Base-by-base conservation (phyloP, 2,113 vertebrate species). In the Cyprinus carpio region DNA sequence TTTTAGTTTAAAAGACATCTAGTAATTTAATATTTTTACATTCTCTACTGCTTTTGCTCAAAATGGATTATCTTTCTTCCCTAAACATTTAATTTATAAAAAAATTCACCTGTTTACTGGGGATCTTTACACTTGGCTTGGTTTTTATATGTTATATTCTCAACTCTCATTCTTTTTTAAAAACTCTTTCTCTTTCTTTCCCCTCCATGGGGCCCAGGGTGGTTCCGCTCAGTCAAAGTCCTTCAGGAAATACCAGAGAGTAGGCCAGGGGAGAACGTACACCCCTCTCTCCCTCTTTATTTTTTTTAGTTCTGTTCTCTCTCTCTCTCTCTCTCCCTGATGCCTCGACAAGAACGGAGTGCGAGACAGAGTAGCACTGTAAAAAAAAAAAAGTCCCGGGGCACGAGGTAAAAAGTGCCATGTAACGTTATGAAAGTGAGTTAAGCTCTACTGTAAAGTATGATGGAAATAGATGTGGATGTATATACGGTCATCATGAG, bases 161-260 rank as follows among this genome's bases (percentile, higher is more conserved):
- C 20, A 84, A 78, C 86, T 86, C 54, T 83, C 75, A 79, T 37
- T 40, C 65, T 80, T 85, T 76, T 71, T 84, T 82, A 64, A 88
- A 90, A 85, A 77, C 54, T 76, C 76, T 84, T 84, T 80, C 77
- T 79, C 62, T 75, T 78, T 79, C 84, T 69, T 75, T 84, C 83
- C 85, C 84, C 87, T 87, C 83, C 80, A 89, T 92, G 94, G 93
- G 92, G 93, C 93, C 93, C 93, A 92, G 90, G 93, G 91, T 93
- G 93, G 94, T 94, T 94, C 92, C 92, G 92, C 93, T 94, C 90
- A 90, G 92, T 92, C 91, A 95, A 94, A 95, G 92, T 94, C 93
- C 92, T 95, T 93, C 93, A 94, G 94, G 93, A 95, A 94, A 95
- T 94, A 94, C 93, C 93, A 94, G 93, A 93, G 92, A 92, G 93